A percentile compares a stretch with the other conserved stretches of the same genome.
phyloP scores from a whole-genome alignment of 92 coral and sea anemone genomes.

The Phenganax subtilis region DNA sequence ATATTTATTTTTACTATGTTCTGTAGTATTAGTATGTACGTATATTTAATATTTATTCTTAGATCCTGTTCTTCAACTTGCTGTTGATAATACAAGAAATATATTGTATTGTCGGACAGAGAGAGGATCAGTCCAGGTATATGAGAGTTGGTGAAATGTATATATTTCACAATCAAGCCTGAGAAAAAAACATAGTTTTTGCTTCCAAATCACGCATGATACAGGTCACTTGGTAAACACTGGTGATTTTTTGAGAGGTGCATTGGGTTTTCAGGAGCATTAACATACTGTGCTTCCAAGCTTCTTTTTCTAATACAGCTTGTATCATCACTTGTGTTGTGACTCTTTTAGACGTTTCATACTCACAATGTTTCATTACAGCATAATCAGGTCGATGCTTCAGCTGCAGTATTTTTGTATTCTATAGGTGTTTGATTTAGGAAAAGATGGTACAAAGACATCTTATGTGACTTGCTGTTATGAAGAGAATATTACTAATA shows the following conservation, averaged over 20 bases:
- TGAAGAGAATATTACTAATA: constrained; percentile 81
- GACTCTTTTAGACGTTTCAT: no score
- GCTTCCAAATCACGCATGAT: no score
- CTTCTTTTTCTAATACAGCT: no score
- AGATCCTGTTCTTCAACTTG: constrained; percentile 89
- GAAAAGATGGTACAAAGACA: constrained; percentile 67
- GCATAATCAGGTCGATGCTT: no score
- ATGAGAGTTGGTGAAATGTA: neutral
- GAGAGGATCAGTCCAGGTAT: constrained; percentile 81
- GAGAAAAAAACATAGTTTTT: no score
- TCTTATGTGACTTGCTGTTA: constrained; percentile 58
- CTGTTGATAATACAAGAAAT: constrained; percentile 91
- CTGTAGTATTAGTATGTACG: neutral
- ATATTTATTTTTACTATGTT: neutral
- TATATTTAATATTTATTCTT: neutral
- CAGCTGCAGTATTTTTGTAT: neutral
- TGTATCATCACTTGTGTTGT: no score
- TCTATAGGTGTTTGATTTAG: constrained; percentile 80
- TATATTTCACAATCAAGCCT: neutral
- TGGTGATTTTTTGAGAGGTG: no score
- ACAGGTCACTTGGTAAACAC: no score
- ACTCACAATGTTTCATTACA: no score
- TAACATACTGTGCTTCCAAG: no score
- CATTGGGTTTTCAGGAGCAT: no score
- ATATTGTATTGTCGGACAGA: constrained; percentile 84